Evolutionary conservation across 2,113 vertebrate species (phyloP).

Genomic region (Hystrix brachyura): DNA sequence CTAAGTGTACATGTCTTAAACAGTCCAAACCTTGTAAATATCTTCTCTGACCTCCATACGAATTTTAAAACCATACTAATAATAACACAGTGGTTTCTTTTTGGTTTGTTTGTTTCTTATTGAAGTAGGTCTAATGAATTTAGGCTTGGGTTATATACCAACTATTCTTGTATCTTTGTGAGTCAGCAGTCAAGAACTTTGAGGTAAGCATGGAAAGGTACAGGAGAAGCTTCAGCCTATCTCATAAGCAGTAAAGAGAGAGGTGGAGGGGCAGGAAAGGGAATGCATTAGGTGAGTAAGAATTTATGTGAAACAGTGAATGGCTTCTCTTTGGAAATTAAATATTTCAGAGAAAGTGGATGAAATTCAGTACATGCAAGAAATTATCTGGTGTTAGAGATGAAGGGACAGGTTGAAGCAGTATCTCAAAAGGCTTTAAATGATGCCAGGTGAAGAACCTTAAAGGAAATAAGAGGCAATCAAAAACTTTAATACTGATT

Average conservation of each 20-base stretch:
- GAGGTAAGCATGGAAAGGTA: not conserved
- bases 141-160: not conserved
- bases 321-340: not conserved
- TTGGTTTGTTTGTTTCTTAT: not conserved
- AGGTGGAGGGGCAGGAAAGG: not conserved
- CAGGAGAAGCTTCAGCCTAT: not conserved
- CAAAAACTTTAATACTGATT: not conserved
- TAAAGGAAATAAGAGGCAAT: not conserved
- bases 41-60: not conserved
- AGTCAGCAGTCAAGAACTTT: not conserved
- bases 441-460: not conserved
- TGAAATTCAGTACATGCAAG: not conserved
- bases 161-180: not conserved
- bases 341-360: not conserved
- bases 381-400: not conserved
- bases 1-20: not conserved
- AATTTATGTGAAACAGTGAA: not conserved
- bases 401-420: not conserved
- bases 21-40: not conserved
- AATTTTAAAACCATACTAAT: not conserved
- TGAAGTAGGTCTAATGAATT: not conserved
- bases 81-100: not conserved
- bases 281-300: not conserved
- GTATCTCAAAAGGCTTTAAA: not conserved
- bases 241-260: not conserved